Percentiles rank a stretch among this genome's conserved stretches.
phyloP scores from a whole-genome alignment of 53 echinoderm and acorn worm species.

The Pentamera pediparva region DNA sequence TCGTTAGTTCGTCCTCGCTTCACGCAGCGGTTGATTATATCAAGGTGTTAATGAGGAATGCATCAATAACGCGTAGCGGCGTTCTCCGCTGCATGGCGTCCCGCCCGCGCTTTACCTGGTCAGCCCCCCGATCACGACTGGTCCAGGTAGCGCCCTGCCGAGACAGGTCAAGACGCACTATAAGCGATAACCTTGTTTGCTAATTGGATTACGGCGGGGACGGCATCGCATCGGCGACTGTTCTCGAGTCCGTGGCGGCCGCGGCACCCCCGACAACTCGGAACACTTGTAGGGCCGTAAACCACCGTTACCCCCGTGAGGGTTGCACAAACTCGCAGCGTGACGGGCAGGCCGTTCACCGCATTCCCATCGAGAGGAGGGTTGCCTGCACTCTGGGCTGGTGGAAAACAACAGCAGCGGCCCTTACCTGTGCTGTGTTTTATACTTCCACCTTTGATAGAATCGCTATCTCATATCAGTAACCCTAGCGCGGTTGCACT shows the following conservation, averaged over 20 bases:
- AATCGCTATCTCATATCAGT: conserved; percentile 12
- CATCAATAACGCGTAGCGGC: too few relatives aligned
- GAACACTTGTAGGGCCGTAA: too few relatives aligned
- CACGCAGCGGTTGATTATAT: too few relatives aligned
- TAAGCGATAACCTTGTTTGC: conserved; percentile 30
- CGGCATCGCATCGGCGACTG: conserved; percentile 2
- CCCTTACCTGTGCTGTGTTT: conserved; percentile 20
- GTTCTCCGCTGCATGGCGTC: too few relatives aligned
- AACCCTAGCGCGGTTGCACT: conserved; percentile 25
- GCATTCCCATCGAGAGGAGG: conserved; percentile 28
- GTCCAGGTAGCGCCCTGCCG: too few relatives aligned
- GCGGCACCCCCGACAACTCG: too few relatives aligned
- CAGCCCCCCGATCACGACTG: too few relatives aligned
- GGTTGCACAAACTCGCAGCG: conserved; percentile 24
- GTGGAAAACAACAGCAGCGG: conserved; percentile 7
- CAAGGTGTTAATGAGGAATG: too few relatives aligned
- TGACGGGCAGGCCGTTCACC: conserved; percentile 25
- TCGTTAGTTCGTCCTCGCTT: too few relatives aligned
- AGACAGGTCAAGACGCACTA: too few relatives aligned
- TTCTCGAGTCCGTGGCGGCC: conserved; percentile 2
- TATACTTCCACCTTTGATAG: background rate
- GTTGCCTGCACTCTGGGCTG: conserved; percentile 22
- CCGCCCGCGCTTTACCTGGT: too few relatives aligned
- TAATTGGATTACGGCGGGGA: conserved; percentile 17
- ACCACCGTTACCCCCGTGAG: conserved; percentile 13